These are phyloP conservation scores for Pseudachorutes palmiensis DNA, from an alignment of 1,140 invertebrate species.

Conservation along the genomic window DNA sequence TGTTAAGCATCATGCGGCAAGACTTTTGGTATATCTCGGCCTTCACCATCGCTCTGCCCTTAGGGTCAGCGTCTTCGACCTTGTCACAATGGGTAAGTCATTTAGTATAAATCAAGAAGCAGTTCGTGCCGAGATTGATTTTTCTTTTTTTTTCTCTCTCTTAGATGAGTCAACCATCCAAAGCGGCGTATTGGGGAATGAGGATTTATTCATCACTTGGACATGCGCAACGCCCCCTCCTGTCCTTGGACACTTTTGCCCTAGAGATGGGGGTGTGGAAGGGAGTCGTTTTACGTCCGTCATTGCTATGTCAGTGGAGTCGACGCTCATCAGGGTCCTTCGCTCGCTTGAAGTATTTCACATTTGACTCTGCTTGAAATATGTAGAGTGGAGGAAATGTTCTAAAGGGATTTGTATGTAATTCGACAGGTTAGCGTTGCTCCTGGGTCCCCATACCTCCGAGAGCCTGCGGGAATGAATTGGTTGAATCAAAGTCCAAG, in stretches of 20 bases:
- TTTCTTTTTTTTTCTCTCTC: conserved; percentile 17
- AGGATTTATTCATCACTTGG: conserved; percentile 48
- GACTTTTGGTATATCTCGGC: conserved; percentile 53
- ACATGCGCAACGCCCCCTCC: conserved; percentile 46
- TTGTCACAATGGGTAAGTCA: conserved; percentile 39
- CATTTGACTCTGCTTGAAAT: too few species aligned
- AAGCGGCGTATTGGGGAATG: conserved; percentile 39
- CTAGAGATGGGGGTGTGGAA: conserved; percentile 24
- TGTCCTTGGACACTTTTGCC: conserved; percentile 38
- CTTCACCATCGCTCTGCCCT: conserved; percentile 47
- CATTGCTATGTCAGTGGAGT: conserved; percentile 48
- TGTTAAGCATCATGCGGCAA: conserved; percentile 62
- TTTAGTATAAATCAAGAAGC: neutral
- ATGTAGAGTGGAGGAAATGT: too few species aligned
- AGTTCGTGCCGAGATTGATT: neutral
- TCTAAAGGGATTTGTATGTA: too few species aligned
- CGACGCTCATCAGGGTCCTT: conserved; percentile 45
- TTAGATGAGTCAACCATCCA: conserved; percentile 42
- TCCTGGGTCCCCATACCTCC: conserved; percentile 36
- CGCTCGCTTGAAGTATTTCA: conserved; percentile 45
- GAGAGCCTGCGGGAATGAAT: conserved; percentile 32
- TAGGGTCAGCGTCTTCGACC: conserved; percentile 45
- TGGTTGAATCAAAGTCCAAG: conserved; percentile 38
- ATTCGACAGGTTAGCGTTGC: conserved; percentile 27
- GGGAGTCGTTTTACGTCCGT: conserved; percentile 34